These are phyloP conservation scores for Dolichotis patagonum DNA, from an alignment of 2,113 vertebrate genomes.

Conservation along the genomic window DNA sequence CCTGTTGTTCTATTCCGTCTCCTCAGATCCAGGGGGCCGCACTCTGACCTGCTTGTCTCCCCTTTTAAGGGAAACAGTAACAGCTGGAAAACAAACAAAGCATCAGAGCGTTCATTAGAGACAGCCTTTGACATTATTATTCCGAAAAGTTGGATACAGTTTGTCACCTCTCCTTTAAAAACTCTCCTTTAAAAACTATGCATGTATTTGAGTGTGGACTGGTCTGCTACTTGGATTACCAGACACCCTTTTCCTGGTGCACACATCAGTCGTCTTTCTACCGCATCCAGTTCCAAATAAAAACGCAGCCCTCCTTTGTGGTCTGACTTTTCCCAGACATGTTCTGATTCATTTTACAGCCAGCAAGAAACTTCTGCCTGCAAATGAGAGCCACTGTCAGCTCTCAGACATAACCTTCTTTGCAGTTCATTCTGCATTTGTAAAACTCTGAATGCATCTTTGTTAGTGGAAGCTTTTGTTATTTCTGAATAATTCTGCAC, in stretches of 20 bases:
- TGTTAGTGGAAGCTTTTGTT: conserved; percentile 41
- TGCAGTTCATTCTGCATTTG: conserved; percentile 2
- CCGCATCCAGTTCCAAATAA: neutral
- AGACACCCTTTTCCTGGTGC: neutral
- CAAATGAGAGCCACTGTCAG: conserved; percentile 33
- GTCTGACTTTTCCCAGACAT: neutral
- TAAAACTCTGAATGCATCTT: conserved; percentile 35
- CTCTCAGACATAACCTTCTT: neutral
- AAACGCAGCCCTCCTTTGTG: neutral
- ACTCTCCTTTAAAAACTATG: neutral
- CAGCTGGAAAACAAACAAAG: neutral
- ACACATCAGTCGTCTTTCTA: neutral
- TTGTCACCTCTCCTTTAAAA: neutral
- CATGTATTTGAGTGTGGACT: neutral
- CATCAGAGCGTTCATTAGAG: neutral
- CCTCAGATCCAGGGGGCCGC: rapidly evolving
- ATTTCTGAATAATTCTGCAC: conserved; percentile 8
- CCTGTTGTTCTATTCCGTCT: neutral
- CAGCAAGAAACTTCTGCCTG: neutral
- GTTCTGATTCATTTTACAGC: neutral
- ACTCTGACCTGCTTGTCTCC: neutral
- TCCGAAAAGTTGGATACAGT: neutral
- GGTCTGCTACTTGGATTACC: neutral
- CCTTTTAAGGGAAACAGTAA: neutral
- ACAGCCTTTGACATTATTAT: neutral